These are phyloP conservation scores for Zaprionus davidi DNA, from an alignment of 1,140 invertebrate species.

Conservation along the genomic window DNA sequence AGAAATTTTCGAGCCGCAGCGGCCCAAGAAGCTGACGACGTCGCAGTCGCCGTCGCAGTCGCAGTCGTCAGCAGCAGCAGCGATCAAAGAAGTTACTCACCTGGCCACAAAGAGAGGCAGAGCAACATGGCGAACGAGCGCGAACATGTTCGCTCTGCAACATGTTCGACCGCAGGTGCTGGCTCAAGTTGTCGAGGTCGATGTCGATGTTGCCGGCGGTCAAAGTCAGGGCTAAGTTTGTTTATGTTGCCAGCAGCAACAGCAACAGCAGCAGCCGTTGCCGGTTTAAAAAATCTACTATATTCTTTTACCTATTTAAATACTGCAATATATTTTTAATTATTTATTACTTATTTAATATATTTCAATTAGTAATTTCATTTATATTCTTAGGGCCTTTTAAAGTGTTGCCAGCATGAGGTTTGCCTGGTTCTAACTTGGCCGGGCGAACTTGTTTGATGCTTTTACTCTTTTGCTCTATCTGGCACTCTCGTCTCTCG, in stretches of 20 bases:
- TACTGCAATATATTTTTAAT: slow-evolving; percentile 1
- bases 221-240: slow-evolving; percentile 83
- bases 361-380: not conserved
- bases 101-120: slow-evolving; percentile 8
- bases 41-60: slow-evolving; percentile 40
- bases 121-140: slow-evolving; percentile 1
- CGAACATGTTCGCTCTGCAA: slow-evolving; percentile 60
- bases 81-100: slow-evolving; percentile 54
- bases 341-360: not conserved
- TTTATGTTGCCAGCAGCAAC: slow-evolving; percentile 43
- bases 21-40: slow-evolving; percentile 52
- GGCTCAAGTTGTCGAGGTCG: slow-evolving; percentile 54
- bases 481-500: slow-evolving; percentile 18
- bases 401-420: not conserved
- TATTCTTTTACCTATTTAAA: not conserved
- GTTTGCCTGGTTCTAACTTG: slow-evolving; percentile 33
- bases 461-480: slow-evolving; percentile 35
- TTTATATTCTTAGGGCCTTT: not conserved
- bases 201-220: slow-evolving; percentile 46
- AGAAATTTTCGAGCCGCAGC: slow-evolving; percentile 74
- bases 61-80: slow-evolving; percentile 24
- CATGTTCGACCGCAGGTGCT: slow-evolving; percentile 64
- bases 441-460: slow-evolving; percentile 64
- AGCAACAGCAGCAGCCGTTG: not conserved
- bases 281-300: not conserved